A percentile compares a stretch with the other conserved stretches of the same genome.
Evolutionary conservation across 2,888 invertebrate species (phyloP).

Genomic region (Noctua comes): DNA sequence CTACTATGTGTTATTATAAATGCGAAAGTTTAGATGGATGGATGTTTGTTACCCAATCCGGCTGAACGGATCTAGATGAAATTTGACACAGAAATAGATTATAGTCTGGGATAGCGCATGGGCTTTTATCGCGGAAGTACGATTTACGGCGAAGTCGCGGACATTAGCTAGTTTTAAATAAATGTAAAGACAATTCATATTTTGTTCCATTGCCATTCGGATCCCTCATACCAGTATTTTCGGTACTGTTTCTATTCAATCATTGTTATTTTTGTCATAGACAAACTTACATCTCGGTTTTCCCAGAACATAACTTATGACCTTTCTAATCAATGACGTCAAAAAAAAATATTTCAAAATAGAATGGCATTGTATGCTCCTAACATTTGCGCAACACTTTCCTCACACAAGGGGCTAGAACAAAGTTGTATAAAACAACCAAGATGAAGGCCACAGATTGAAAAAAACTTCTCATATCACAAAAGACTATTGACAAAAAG

Average conservation of each 20-base stretch:
- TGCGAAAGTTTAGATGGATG: too few species aligned
- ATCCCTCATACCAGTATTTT: background rate
- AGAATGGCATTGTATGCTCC: slow-evolving; percentile 41
- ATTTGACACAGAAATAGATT: too few species aligned
- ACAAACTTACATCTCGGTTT: background rate
- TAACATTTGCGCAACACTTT: slow-evolving; percentile 65
- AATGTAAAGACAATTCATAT: background rate
- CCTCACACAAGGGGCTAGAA: slow-evolving; percentile 57
- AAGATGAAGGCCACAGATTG: slow-evolving; percentile 83
- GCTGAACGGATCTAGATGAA: too few species aligned
- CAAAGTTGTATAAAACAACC: slow-evolving; percentile 70
- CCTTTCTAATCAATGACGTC: slow-evolving; percentile 26
- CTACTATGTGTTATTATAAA: too few species aligned
- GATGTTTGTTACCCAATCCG: too few species aligned
- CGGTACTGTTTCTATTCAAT: background rate
- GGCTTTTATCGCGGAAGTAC: too few species aligned
- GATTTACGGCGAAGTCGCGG: too few species aligned
- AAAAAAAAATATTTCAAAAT: slow-evolving; percentile 41
- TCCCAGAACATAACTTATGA: slow-evolving; percentile 15
- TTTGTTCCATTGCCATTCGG: background rate
- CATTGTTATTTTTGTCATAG: background rate
- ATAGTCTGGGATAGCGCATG: too few species aligned
- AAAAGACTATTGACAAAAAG: slow-evolving; percentile 77
- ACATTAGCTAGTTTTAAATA: background rate
- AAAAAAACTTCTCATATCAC: slow-evolving; percentile 69